Evolutionary conservation across 1,140 invertebrate species (phyloP).

Genomic region (Archivesica marissinica): DNA sequence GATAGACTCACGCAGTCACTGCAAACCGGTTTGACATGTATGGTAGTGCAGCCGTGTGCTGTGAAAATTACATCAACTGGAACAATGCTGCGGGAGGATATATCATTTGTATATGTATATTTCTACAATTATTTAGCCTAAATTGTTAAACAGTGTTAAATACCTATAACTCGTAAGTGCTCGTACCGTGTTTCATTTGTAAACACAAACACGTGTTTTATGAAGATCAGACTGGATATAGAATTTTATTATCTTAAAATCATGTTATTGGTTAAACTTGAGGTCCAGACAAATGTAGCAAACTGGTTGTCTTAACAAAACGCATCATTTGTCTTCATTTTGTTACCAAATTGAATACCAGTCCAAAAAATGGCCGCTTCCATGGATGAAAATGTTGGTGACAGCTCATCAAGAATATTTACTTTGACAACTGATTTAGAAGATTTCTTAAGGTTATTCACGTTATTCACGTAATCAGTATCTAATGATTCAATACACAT

Average conservation of each 20-base stretch:
- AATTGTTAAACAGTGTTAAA: no score
- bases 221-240: neutral
- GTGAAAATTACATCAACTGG: no score
- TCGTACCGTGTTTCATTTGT: no score
- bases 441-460: constrained; percentile 45
- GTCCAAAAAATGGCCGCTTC: constrained; percentile 56
- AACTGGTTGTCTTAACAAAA: neutral
- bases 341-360: neutral
- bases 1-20: no score
- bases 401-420: constrained; percentile 20
- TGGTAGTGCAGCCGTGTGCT: no score
- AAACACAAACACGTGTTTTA: constrained; percentile 27
- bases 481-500: neutral
- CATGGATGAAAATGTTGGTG: constrained; percentile 29
- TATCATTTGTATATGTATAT: no score
- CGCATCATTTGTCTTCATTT: neutral
- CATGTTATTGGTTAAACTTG: neutral
- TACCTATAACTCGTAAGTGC: no score
- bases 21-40: no score
- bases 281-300: neutral
- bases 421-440: constrained; percentile 39
- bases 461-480: neutral
- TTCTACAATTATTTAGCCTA: no score
- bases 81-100: no score
- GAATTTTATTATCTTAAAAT: neutral